Percentiles rank a stretch among this genome's conserved stretches.
Evolutionary conservation across 2,888 invertebrate species (phyloP).

Genomic region (Prosopocoilus inquinatus): DNA sequence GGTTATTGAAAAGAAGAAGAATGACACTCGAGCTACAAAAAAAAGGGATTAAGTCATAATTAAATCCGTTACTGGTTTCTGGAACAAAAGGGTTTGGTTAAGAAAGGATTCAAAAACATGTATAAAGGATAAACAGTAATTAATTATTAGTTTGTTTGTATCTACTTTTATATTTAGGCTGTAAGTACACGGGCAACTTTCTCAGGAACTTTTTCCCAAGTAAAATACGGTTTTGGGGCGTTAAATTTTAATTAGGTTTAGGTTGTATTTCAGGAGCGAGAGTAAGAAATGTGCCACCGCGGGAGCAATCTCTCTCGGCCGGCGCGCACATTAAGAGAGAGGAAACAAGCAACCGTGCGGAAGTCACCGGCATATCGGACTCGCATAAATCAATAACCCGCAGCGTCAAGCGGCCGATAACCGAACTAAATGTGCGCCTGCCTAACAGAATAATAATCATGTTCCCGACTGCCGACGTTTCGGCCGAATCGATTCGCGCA

Average conservation of each 20-base stretch:
- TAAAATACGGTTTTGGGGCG: background rate
- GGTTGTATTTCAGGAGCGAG: too few relatives aligned
- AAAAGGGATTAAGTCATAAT: too few relatives aligned
- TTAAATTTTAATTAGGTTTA: conserved; percentile 8
- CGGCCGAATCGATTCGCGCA: conserved; percentile 29
- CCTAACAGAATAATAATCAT: conserved; percentile 39
- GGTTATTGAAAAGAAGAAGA: too few relatives aligned
- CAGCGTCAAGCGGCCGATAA: conserved; percentile 33
- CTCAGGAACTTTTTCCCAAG: background rate
- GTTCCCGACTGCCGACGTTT: conserved; percentile 31
- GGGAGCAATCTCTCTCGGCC: background rate
- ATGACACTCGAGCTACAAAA: too few relatives aligned
- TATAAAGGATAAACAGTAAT: too few relatives aligned
- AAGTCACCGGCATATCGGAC: conserved; percentile 1
- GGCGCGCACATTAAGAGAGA: too few relatives aligned
- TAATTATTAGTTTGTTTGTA: too few relatives aligned
- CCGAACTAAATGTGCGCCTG: conserved; percentile 37
- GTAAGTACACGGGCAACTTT: background rate
- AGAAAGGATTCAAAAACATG: too few relatives aligned
- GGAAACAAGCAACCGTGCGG: conserved; percentile 1
- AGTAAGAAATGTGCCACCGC: too few relatives aligned
- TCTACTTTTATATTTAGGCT: background rate
- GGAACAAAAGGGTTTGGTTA: too few relatives aligned
- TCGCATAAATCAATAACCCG: conserved; percentile 37
- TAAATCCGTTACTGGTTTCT: too few relatives aligned